phyloP scores from a whole-genome alignment of 2,888 invertebrate species.

The Lingula anatina region DNA sequence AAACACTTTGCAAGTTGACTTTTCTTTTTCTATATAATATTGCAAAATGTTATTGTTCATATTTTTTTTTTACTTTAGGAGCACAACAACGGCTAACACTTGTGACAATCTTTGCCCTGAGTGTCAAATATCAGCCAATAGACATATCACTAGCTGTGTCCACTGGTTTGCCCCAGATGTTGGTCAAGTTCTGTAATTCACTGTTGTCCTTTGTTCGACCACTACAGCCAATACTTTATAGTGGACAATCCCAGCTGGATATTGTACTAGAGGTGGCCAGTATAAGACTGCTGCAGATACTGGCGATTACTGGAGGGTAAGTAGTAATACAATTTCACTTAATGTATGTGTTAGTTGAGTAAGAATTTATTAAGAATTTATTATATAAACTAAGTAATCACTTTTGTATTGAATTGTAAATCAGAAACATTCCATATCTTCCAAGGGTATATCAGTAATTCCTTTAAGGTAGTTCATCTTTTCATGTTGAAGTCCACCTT shows the following conservation, averaged over 20 bases:
- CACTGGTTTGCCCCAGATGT: constrained; percentile 56
- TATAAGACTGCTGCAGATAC: constrained; percentile 57
- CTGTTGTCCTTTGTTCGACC: constrained; percentile 39
- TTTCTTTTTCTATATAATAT: no score
- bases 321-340: constrained; percentile 10
- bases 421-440: neutral
- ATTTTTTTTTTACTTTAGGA: constrained; percentile 20
- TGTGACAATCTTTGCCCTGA: constrained; percentile 58
- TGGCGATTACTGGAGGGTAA: constrained; percentile 58
- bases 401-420: neutral
- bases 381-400: neutral
- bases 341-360: neutral
- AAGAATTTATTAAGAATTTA: neutral
- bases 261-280: constrained; percentile 53
- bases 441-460: neutral
- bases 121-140: constrained; percentile 57
- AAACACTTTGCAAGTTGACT: no score
- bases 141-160: constrained; percentile 60
- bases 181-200: constrained; percentile 51
- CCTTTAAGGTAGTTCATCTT: neutral
- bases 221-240: constrained; percentile 22
- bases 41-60: no score
- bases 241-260: constrained; percentile 26
- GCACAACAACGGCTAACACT: constrained; percentile 54
- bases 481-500: neutral